A percentile compares a stretch with the other conserved stretches of the same genome.
Evolutionary conservation across 2,888 invertebrate genomes (phyloP).

Genomic region (Dioctria linearis): DNA sequence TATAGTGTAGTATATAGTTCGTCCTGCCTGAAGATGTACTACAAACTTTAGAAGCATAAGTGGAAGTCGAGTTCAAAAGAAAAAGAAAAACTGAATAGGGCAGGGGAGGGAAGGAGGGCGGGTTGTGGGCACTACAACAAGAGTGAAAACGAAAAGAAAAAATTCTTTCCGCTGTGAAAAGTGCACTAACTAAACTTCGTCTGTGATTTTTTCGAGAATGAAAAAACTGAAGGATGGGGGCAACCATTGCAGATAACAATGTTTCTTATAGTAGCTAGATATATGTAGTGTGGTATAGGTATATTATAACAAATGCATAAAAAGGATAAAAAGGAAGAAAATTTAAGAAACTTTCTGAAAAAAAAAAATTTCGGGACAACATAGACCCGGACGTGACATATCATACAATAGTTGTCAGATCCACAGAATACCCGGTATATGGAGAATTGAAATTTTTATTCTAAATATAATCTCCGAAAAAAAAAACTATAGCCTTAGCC

Average conservation of each 20-base stretch:
- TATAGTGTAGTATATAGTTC: not conserved
- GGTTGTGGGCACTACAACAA: not conserved
- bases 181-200: constrained; percentile 42
- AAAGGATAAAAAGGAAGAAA: constrained; percentile 17
- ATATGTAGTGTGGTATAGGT: not conserved
- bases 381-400: constrained; percentile 43
- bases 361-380: constrained; percentile 24
- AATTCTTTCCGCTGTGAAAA: constrained; percentile 36
- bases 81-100: not conserved
- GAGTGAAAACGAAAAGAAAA: constrained; percentile 17
- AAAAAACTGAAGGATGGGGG: constrained; percentile 3
- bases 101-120: constrained; percentile 12
- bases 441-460: not conserved
- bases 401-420: constrained; percentile 39
- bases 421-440: not conserved
- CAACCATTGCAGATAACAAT: constrained; percentile 31
- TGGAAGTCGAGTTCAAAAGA: constrained; percentile 1
- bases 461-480: not conserved
- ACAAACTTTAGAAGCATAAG: constrained; percentile 14
- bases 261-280: constrained; percentile 24
- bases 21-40: not conserved
- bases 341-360: constrained; percentile 41
- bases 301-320: not conserved
- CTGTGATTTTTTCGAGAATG: constrained; percentile 34
- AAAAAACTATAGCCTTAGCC: too few relatives aligned